Evolutionary conservation across 2,113 vertebrate species (phyloP).

Genomic region (Barnardius zonarius): DNA sequence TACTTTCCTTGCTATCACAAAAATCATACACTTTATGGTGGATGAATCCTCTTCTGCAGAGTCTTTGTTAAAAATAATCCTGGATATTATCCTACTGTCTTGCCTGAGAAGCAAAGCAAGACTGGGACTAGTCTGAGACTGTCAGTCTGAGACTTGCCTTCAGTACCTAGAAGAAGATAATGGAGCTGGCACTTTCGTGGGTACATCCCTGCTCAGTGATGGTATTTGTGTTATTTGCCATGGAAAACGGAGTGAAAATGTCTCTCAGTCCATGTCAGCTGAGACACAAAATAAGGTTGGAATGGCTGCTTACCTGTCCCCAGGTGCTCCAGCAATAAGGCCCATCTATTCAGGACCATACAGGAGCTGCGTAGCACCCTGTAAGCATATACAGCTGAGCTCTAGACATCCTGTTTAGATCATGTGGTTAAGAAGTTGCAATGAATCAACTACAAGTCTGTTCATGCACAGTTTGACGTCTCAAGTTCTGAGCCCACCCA

Average conservation of each 20-base stretch:
- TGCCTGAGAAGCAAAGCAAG: background rate
- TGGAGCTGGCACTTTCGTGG: background rate
- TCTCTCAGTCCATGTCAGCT: fast-evolving
- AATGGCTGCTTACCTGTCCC: too few species aligned
- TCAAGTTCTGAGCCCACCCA: background rate
- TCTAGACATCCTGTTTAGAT: background rate
- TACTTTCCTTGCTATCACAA: background rate
- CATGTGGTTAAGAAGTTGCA: background rate
- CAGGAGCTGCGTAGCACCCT: background rate
- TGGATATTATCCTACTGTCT: background rate
- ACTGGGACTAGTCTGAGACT: background rate
- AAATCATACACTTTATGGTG: background rate
- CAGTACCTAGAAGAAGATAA: background rate
- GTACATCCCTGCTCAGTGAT: background rate
- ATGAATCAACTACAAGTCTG: background rate
- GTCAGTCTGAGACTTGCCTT: background rate
- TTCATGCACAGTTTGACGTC: background rate
- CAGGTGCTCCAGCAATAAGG: background rate
- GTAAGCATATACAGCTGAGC: background rate
- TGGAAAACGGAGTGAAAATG: background rate
- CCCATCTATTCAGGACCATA: fast-evolving
- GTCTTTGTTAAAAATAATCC: background rate
- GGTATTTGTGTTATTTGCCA: background rate
- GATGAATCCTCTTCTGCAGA: background rate
- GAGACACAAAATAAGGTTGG: background rate